Evolutionary conservation across 2,888 invertebrate species (phyloP), one percentile per base, ranked within the genome.

Genomic region (Platycnemis pennipes): DNA sequence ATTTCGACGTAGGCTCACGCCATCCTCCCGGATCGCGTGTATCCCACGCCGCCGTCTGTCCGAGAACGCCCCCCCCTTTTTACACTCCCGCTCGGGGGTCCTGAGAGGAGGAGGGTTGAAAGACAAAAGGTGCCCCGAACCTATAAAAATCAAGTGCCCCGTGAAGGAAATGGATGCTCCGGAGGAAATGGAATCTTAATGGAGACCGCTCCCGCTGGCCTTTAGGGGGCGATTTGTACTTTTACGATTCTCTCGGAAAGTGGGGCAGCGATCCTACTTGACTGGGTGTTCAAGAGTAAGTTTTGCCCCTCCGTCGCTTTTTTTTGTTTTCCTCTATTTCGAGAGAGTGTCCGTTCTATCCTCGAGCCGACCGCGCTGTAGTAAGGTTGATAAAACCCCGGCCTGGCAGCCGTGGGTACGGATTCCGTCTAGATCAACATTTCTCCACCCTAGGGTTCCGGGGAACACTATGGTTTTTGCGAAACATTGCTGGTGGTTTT

Each of bases 221-320:
- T 63, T 63, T 63, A 7, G 69, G 69, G 69, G 77, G 37, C 37
- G 77, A 77, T 77, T 77, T 37, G 77, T 77, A 77, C 45, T n/a
- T 91, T 44, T 63, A 91, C 69, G 91, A 69, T 63, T 22, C 44
- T 91, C 91, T 44, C 89, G 37, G 42, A 91, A 91, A 44, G 91
- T 91, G 69, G 91, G 69, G 69, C 91, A 44, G 44, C 69, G 4
- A 69, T 91, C 91, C 26, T 16, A 45, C 56, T 69, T 8, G 4
- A 2, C 22, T 63, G 37, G 37, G 69, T 77, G 11, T 77, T 8
- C 37, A 7, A 16, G 37, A 77, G 77, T 69, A 69, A 7, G 31
- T 77, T 16, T 37, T 37, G 77, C 37, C 77, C 2, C 37, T 37
- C 37, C 77, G 22, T 77, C 31, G 11, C 37, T 16, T 37, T 77